Evolutionary conservation across 1,140 invertebrate genomes (phyloP).

Genomic region (Odontomachus brunneus): DNA sequence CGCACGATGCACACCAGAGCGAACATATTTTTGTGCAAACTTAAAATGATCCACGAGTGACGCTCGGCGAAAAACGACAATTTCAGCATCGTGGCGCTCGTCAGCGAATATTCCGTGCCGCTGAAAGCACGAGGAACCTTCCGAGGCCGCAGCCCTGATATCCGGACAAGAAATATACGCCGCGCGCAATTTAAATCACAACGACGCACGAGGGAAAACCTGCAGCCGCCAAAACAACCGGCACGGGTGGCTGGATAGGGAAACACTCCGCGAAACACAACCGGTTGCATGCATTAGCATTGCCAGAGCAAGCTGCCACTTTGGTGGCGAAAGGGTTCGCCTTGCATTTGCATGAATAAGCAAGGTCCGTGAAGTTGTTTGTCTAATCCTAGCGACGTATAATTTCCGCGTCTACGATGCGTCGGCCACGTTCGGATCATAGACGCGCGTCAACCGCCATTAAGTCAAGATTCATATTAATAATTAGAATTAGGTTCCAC

Average conservation of each 20-base stretch:
- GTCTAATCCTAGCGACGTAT: slow-evolving; percentile 54
- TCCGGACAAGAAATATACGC: slow-evolving; percentile 49
- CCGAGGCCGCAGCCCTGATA: slow-evolving; percentile 23
- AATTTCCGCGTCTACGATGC: slow-evolving; percentile 3
- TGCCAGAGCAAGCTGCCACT: slow-evolving; percentile 52
- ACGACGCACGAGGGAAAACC: slow-evolving; percentile 54
- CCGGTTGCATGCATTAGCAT: slow-evolving; percentile 60
- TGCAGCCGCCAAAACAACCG: slow-evolving; percentile 48
- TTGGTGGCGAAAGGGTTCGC: slow-evolving; percentile 61
- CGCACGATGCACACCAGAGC: slow-evolving; percentile 27
- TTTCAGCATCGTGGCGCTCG: slow-evolving; percentile 19
- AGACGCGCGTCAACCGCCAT: slow-evolving; percentile 26
- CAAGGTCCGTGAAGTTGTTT: slow-evolving; percentile 65
- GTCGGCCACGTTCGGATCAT: background rate
- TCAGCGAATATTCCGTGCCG: slow-evolving; percentile 38
- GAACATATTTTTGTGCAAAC: slow-evolving; percentile 40
- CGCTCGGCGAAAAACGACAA: slow-evolving; percentile 35
- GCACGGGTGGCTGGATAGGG: slow-evolving; percentile 25
- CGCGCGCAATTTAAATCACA: slow-evolving; percentile 58
- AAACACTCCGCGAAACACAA: slow-evolving; percentile 53
- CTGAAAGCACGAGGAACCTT: slow-evolving; percentile 33
- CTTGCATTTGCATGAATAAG: slow-evolving; percentile 79
- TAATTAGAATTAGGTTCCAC: slow-evolving; percentile 34
- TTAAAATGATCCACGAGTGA: slow-evolving; percentile 29
- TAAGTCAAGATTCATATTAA: slow-evolving; percentile 47